Evolutionary conservation across 2,888 invertebrate genomes (phyloP).

Genomic region (Oligia fasciuncula): DNA sequence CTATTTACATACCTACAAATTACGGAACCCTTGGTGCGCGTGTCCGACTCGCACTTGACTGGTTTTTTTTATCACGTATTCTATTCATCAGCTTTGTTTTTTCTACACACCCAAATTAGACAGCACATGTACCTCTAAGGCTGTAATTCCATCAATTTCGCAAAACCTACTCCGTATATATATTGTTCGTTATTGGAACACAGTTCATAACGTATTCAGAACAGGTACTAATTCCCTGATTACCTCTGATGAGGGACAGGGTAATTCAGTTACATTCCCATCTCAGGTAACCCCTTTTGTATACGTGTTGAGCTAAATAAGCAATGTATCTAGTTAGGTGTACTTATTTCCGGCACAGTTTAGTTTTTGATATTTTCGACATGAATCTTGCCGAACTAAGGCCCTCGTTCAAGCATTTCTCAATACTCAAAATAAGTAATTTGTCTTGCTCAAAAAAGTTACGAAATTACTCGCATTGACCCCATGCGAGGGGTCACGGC

Average conservation of each 20-base stretch:
- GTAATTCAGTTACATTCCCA: constrained; percentile 74
- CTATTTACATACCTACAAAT: too few relatives aligned
- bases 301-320: constrained; percentile 46
- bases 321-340: constrained; percentile 33
- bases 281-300: constrained; percentile 65
- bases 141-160: constrained; percentile 59
- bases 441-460: too few relatives aligned
- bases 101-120: constrained; percentile 32
- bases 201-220: constrained; percentile 72
- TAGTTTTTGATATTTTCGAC: background rate
- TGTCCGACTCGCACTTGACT: too few relatives aligned
- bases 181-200: constrained; percentile 58
- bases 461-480: too few relatives aligned
- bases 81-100: constrained; percentile 25
- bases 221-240: constrained; percentile 76
- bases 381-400: background rate
- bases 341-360: constrained; percentile 33
- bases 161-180: constrained; percentile 36
- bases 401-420: background rate
- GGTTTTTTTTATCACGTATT: background rate
- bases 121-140: constrained; percentile 29
- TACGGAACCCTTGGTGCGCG: too few relatives aligned
- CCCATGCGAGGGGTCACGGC: too few relatives aligned
- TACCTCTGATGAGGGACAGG: constrained; percentile 76
- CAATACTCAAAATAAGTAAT: background rate